A percentile compares a stretch with the other conserved stretches of the same genome.
phyloP scores from a whole-genome alignment of 2,888 invertebrate genomes.

The Notodonta ziczac region DNA sequence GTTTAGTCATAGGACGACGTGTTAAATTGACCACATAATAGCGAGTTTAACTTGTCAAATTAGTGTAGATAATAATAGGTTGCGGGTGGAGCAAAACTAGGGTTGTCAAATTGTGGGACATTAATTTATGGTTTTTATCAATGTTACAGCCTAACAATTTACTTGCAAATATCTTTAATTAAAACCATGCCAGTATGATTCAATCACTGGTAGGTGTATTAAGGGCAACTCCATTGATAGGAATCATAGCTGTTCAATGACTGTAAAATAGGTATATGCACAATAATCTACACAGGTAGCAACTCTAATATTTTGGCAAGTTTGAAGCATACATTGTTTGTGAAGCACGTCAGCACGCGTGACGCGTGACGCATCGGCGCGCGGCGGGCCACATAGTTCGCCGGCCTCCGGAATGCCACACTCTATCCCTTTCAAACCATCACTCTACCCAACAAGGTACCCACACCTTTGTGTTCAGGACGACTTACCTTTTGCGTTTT shows the following conservation, averaged over 20 bases:
- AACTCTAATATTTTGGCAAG: constrained; percentile 24
- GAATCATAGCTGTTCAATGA: too few relatives aligned
- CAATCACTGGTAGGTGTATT: too few relatives aligned
- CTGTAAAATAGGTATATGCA: too few relatives aligned
- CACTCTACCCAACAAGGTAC: constrained; percentile 45
- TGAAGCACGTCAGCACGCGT: constrained; percentile 31
- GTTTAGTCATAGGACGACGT: too few relatives aligned
- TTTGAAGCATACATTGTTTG: constrained; percentile 48
- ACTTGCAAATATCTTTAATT: too few relatives aligned
- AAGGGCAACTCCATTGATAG: too few relatives aligned
- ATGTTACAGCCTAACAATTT: too few relatives aligned
- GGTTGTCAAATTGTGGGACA: constrained; percentile 15
- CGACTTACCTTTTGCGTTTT: background rate
- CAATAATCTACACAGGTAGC: background rate
- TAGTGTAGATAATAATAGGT: constrained; percentile 28
- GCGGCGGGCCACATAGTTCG: constrained; percentile 58
- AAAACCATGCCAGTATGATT: too few relatives aligned
- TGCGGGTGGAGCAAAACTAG: constrained; percentile 9
- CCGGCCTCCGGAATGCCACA: constrained; percentile 57
- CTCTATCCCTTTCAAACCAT: constrained; percentile 35
- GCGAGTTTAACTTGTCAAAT: constrained; percentile 27
- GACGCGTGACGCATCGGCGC: constrained; percentile 31
- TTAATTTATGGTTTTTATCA: too few relatives aligned
- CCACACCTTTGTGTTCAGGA: constrained; percentile 38
- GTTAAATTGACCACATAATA: constrained; percentile 14